Base-by-base conservation (phyloP, 2,797 vertebrate genomes). In the Labeo calbasu region DNA sequence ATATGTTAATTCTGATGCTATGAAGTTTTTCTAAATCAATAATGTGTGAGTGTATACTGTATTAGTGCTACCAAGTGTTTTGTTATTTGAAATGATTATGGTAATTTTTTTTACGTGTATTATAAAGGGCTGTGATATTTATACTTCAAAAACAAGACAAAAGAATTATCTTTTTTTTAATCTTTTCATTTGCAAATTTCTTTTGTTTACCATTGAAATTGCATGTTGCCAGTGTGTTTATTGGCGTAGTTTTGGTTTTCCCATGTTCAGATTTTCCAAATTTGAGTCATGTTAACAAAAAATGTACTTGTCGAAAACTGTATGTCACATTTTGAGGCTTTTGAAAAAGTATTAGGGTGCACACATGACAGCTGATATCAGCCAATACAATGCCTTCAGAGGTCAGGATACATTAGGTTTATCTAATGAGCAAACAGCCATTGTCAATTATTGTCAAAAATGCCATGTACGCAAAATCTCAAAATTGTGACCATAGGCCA, bases 11-110 rank as follows among this genome's bases (percentile, higher is more conserved):
- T 72, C 12, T 78, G 7, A 79, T 75, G 11, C 23, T 12, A 25
- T 73, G 53, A 36, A 36, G n/a, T 46, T 55, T 40, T 55, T 23
- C 46, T 12, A 69, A 50, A 81, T 72, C 25, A 36, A 40, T 55
- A 69, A 36, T 2, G 9, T 76, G 17, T 65, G 19, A 50, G 0
- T 82, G 17, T 82, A 21, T 73, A 32, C 28, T 32, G 28, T 32
- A n/a, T 71, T 71, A 48, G 68, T 71, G 15, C 46, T 57, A 71
- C 68, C 36, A 48, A 43, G 40, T 71, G 32, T 59, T 51, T 66
- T 46, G 55, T 40, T 70, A 57, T 77, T 83, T 69, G 15, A 40
- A 77, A 7, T 36, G 25, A 82, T 82, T 82, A 10, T 65, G 15
- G 11, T 61, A 11, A 57, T 80, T 65, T 69, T 46, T 46, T 46